Evolutionary conservation across 2,888 invertebrate genomes (phyloP).

Genomic region (Trissoscelio sp.): DNA sequence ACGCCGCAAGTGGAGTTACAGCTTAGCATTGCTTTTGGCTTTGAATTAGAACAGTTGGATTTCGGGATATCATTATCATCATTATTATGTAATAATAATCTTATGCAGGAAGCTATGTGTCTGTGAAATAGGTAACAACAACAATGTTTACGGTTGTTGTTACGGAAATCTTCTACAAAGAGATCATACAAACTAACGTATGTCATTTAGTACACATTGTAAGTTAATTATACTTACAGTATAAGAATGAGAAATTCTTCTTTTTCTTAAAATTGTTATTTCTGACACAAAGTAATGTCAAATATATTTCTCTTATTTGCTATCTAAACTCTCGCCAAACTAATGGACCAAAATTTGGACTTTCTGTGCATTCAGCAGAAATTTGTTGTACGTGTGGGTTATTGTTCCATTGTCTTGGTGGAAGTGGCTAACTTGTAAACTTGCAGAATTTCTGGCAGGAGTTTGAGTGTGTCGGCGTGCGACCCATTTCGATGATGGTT

Average conservation of each 20-base stretch:
- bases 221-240: neutral
- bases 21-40: neutral
- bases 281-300: neutral
- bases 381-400: conserved; percentile 24
- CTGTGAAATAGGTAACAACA: no score
- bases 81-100: neutral
- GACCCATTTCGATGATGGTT: conserved; percentile 39
- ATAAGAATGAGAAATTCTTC: neutral
- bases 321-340: no score
- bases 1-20: no score
- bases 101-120: neutral
- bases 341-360: no score
- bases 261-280: neutral
- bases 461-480: conserved; percentile 9
- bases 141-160: no score
- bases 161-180: no score
- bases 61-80: neutral
- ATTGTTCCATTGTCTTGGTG: conserved; percentile 20
- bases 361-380: neutral
- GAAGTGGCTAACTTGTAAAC: conserved; percentile 30
- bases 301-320: neutral
- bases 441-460: conserved; percentile 25
- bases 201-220: neutral
- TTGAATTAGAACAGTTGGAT: neutral
- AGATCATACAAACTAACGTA: neutral